A percentile compares a stretch with the other conserved stretches of the same genome.
Conservation (phyloP, 37 sponge, comb jelly and placozoan species). For the Theonella swinhoei region DNA sequence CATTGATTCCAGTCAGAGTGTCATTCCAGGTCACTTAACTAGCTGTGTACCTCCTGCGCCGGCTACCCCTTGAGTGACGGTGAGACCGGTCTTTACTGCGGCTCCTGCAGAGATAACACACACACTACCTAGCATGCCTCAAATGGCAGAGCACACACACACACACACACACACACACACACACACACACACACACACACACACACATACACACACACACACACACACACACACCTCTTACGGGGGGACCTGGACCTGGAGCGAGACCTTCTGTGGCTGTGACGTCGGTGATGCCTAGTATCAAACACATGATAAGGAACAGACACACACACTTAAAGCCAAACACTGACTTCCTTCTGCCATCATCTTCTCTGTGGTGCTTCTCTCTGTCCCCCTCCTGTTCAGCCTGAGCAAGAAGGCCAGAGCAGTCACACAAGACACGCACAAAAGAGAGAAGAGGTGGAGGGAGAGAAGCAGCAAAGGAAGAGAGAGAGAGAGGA, state of each 20-base stretch:
- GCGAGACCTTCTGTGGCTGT: slow-evolving; percentile 38
- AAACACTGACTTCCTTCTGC: neutral
- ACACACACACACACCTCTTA: neutral
- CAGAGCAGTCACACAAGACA: neutral
- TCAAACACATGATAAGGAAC: neutral
- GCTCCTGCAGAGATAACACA: neutral
- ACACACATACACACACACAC: too few relatives aligned
- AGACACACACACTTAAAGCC: too few relatives aligned
- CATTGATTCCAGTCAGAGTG: too few relatives aligned
- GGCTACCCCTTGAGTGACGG: neutral
- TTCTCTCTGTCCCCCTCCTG: neutral
- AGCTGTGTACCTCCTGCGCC: slow-evolving; percentile 4
- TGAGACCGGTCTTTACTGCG: neutral
- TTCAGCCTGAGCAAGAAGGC: neutral
- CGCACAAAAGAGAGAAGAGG: neutral
- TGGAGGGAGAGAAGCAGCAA: neutral
- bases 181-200: too few relatives aligned
- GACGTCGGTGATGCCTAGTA: neutral
- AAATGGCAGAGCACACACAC: neutral
- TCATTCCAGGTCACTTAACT: neutral
- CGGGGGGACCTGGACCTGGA: slow-evolving; percentile 20
- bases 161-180: too few relatives aligned
- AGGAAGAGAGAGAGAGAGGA: neutral
- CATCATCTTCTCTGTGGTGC: neutral
- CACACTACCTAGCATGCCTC: neutral